Base-by-base conservation (phyloP, 1,140 invertebrate species). In the Sarcophaga bullata region DNA sequence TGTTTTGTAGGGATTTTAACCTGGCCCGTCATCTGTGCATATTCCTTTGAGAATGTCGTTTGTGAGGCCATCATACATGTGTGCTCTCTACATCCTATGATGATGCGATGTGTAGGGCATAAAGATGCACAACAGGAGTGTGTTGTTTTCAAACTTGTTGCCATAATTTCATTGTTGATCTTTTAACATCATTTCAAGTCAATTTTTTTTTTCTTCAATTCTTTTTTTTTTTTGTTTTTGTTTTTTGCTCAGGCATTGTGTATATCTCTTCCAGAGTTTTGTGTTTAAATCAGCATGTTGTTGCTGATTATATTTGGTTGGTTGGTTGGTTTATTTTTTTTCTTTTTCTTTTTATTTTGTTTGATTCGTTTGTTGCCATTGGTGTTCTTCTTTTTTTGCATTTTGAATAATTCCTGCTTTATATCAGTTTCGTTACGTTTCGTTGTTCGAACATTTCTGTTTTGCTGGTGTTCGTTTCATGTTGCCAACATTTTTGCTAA, bases 401-500 rank as follows among this genome's bases (percentile, higher is more conserved):
- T 72, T 72, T 8, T 72, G 6, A 37, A 7, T 72, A 25, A 8
- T 72, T 25, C 10, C 52, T 54, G 52, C 52, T 54, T 10, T 15
- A 54, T 37, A 37, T 37, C 52, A 54, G 62, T 72, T 72, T 72
- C 25, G 25, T 72, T 72, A 19, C 25, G 25, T 37, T 37, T 37
- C 25, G 25, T 37, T 37, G 25, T 37, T 37, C 25, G 25, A 37
- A 37, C 1, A 37, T 37, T 37, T 37, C 25, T 62, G 17, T 10
- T 78, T 78, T 78, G 75, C 17, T 25, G 25, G 9, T 50, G 19
- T 50, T 50, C 75, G n/a, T 15, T 78, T 78, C 75, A 78, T 19
- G 75, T 78, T 50, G 75, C 75, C 75, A 78, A 78, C 48, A 78
- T 78, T 78, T 78, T 78, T 48, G 48, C 75, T 78, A 78, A 78